Conservation (phyloP, 2,797 vertebrate genomes). For the Microctenopoma lineatum region DNA sequence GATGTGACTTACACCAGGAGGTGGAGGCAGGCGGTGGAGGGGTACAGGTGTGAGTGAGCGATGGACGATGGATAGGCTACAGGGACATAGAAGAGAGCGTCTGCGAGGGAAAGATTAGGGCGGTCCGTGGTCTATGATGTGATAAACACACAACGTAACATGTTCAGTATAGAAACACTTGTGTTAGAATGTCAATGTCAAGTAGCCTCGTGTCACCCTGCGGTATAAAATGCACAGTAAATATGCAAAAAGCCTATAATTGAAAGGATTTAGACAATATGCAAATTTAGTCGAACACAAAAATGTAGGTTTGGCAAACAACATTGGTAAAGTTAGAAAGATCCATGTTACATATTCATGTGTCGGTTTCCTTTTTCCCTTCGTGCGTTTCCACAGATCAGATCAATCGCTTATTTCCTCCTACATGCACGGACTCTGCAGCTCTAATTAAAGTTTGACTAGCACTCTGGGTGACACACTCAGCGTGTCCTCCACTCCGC, state of each 20-base stretch:
- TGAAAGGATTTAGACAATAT: neutral
- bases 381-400: neutral
- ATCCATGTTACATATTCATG: too few species aligned
- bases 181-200: too few species aligned
- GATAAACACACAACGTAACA: too few species aligned
- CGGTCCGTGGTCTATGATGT: neutral
- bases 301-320: neutral
- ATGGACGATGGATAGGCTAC: conserved; percentile 58
- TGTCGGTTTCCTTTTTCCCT: neutral
- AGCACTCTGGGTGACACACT: conserved; percentile 42
- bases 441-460: conserved; percentile 51
- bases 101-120: conserved; percentile 46
- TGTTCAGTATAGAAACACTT: too few species aligned
- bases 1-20: conserved; percentile 70
- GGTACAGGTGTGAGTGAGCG: conserved; percentile 55
- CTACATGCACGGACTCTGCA: conserved; percentile 20
- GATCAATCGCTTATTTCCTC: neutral
- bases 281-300: neutral
- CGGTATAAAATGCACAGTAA: too few species aligned
- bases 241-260: too few species aligned
- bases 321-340: too few species aligned
- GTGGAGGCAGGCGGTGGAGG: conserved; percentile 24
- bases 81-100: conserved; percentile 34
- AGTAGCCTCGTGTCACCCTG: too few species aligned
- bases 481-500: conserved; percentile 44